Evolutionary conservation across 2,113 vertebrate species (phyloP).

Genomic region (Mesitornis unicolor): DNA sequence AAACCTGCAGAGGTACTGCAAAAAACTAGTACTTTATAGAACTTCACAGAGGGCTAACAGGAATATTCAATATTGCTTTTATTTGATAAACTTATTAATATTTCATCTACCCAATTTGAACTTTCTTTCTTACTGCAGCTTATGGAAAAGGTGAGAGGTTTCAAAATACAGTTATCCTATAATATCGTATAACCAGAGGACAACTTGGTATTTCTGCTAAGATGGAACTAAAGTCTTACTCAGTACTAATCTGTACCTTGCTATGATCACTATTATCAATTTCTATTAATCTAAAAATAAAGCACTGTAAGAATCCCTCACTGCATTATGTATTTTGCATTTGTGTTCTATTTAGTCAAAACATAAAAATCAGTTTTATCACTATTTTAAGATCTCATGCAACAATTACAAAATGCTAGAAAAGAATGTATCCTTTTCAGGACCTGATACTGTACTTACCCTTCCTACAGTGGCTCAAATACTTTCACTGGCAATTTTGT

Average conservation of each 20-base stretch:
- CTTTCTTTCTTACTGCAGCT: not conserved
- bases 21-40: not conserved
- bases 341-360: not conserved
- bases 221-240: too few species aligned
- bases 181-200: not conserved
- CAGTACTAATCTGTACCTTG: not conserved
- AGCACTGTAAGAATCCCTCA: not conserved
- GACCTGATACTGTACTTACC: not conserved
- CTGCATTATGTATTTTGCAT: not conserved
- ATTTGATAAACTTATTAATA: not conserved
- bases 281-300: not conserved
- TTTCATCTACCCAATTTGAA: not conserved
- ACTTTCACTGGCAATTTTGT: not conserved
- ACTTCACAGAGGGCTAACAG: not conserved
- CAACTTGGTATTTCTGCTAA: not conserved
- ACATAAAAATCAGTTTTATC: not conserved
- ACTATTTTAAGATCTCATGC: not conserved
- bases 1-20: not conserved
- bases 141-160: not conserved
- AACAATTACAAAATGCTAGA: not conserved
- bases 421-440: not conserved
- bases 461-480: not conserved
- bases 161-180: not conserved
- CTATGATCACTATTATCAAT: not conserved
- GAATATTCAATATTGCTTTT: not conserved